Base-by-base conservation (phyloP, 2,113 vertebrate species). In the Gadus chalcogrammus region DNA sequence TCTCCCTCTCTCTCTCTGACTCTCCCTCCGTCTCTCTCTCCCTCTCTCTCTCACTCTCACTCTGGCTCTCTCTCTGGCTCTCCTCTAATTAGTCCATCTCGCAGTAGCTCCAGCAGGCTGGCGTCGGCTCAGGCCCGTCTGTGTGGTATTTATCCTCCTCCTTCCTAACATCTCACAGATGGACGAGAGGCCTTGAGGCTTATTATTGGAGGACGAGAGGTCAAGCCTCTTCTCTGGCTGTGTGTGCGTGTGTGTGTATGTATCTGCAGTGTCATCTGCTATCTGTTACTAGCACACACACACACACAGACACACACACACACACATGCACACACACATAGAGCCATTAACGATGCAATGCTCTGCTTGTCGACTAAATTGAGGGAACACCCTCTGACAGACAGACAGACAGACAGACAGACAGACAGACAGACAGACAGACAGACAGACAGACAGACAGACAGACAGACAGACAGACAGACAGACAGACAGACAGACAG, bases 101-200 rank as follows among this genome's bases (percentile, higher is more conserved):
- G 11, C 42, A 48, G 42, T 48, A 48, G 42, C 42, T 48, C 42
- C 11, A 9, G 42, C 8, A 13, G 42, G 42, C 42, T 48, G 42
- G 42, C 8, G 42, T 9, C 42, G 70, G 68, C 75, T 77, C 72
- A 55, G 61, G 61, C 61, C 68, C 58, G 55, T 53, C 71, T 69
- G 55, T 60, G 9, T 69, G 65, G 67, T 71, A 75, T 73, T 81
- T 73, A 71, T 74, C 71, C 64, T 60, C 71, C 64, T 63, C 56
- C 71, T 69, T 76, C 65, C 68, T 81, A 81, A 81, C 78, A 78
- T 70, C 64, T 71, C 70, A 28, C 84, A 88, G 82, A 85, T 86
- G 84, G 75, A 73, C 66, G 3, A 6, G 67, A 70, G 20, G 48
- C 71, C 42, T 73, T 64, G 24, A 67, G 73, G 75, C 71, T 52